These are phyloP conservation scores for Cebus imitator DNA, from an alignment of 2,113 vertebrate species.

Conservation along the genomic window DNA sequence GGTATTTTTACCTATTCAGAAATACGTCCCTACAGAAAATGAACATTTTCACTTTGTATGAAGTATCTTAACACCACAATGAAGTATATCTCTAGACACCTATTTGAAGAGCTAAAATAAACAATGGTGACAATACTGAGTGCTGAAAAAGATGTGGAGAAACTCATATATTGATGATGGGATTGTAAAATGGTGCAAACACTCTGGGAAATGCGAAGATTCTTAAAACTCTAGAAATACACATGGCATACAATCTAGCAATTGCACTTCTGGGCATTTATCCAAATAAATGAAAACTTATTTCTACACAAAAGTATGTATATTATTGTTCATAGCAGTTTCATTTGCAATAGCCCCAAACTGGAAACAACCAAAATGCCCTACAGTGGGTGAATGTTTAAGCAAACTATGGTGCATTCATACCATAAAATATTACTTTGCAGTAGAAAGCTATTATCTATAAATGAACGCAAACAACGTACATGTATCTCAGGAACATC, in stretches of 20 bases:
- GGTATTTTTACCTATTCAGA: not conserved
- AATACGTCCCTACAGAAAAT: not conserved
- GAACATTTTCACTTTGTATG: not conserved
- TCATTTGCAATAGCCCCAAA: not conserved
- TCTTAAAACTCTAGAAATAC: not conserved
- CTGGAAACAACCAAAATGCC: not conserved
- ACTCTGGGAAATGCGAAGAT: not conserved
- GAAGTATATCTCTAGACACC: not conserved
- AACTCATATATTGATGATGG: not conserved
- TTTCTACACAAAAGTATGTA: not conserved
- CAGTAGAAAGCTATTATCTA: not conserved
- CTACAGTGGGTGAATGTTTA: not conserved
- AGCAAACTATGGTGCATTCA: not conserved
- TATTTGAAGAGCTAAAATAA: not conserved
- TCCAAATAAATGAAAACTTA: not conserved
- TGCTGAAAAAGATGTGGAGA: not conserved
- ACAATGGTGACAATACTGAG: not conserved
- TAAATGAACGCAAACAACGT: not conserved
- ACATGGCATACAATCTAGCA: not conserved
- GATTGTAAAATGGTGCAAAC: not conserved
- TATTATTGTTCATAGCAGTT: not conserved
- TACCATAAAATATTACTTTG: not conserved
- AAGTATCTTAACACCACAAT: not conserved
- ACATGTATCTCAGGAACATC: not conserved
- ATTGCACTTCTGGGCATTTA: not conserved